A percentile compares a stretch with the other conserved stretches of the same genome.
phyloP scores from a whole-genome alignment of 2,113 vertebrate species.

The Vulpes ferrilata region DNA sequence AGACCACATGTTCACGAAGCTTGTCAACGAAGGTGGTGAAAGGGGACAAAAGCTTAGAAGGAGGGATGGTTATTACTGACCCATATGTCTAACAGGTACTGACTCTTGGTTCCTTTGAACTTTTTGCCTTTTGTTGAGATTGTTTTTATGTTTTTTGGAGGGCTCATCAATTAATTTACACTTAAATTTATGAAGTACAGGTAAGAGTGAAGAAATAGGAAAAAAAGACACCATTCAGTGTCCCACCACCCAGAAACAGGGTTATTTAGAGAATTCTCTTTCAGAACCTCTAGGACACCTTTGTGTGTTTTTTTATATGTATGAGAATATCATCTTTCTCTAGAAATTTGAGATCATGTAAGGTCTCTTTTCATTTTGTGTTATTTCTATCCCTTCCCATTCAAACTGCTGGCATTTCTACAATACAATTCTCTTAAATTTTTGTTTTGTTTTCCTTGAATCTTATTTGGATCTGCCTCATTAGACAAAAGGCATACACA shows the following conservation, averaged over 20 bases:
- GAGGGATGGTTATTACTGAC: not conserved
- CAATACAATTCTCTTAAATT: not conserved
- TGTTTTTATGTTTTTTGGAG: not conserved
- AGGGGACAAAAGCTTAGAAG: not conserved
- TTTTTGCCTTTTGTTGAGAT: not conserved
- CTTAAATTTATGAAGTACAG: not conserved
- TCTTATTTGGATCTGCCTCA: not conserved
- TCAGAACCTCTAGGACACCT: not conserved
- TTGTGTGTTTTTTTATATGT: not conserved
- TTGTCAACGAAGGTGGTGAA: not conserved
- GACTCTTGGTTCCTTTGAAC: not conserved
- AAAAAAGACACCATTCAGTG: not conserved
- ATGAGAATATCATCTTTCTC: not conserved
- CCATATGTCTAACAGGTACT: not conserved
- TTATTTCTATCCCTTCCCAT: not conserved
- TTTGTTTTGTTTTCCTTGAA: not conserved
- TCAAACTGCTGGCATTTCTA: not conserved
- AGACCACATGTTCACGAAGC: not conserved
- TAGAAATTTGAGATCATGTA: not conserved
- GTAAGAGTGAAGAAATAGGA: not conserved
- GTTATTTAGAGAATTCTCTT: not conserved
- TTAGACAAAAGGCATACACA: not conserved
- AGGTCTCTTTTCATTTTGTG: not conserved
- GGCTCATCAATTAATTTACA: not conserved
- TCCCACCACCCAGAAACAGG: not conserved